Base-by-base conservation (phyloP, 2,113 vertebrate genomes). In the Aviceda subcristata region DNA sequence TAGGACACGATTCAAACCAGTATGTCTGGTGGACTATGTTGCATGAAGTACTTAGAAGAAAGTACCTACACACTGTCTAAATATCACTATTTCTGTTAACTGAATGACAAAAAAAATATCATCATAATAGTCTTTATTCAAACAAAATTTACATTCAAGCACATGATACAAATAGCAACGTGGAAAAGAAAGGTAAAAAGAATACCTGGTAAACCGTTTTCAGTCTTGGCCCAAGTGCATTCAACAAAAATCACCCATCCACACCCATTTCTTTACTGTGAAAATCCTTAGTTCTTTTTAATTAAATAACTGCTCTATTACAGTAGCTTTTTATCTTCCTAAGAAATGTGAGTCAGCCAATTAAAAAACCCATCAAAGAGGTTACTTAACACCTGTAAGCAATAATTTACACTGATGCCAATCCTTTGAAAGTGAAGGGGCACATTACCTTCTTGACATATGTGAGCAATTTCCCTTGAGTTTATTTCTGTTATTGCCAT, bases 331-430 rank as follows among this genome's bases (percentile, higher is more conserved):
- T 96, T 93, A 95, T 96, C 95, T 97, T 78, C 64, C 53, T 51
- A 72, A 96, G 73, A 92, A 96, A 97, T 94, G 79, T 86, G 79
- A 96, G 88, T 81, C 92, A 95, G 86, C 48, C 91, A 97, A 94
- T 97, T 43, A 94, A 86, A 86, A 86, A 95, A 91, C 23, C 1
- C 72, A 95, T 97, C 96, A 97, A 97, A 97, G 92, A 86, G n/a
- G 79, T 89, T 96, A 94, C 60, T 97, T 97, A 94, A 72, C 91
- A 97, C 94, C 91, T 97, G 92, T 93, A 95, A 95, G 95, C 91
- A 94, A 95, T 97, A 97, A 96, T 96, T 96, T 94, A 94, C 56
- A 21, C 80, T 75, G 56, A 97, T 91, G 88, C 95, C 96, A 97
- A 73, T 17, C 26, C 88, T 96, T 97, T 97, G 91, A 96, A 96